Conservation (phyloP, 30 jellyfish, hydroid and myxozoan species). For the Mastigias papua region DNA sequence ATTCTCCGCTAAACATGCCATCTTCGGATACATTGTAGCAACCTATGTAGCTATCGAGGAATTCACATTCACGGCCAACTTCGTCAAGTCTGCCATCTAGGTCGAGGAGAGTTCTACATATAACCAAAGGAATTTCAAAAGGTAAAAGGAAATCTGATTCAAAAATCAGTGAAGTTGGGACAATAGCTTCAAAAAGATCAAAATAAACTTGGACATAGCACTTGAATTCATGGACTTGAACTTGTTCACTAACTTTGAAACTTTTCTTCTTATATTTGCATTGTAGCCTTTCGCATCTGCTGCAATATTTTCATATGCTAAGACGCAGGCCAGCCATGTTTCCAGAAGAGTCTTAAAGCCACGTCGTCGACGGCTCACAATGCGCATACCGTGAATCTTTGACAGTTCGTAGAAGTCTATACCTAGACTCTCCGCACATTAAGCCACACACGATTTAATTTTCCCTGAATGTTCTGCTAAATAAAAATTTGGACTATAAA, state of each 20-base stretch:
- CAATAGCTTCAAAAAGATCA: conserved; percentile 49
- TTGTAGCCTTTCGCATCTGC: conserved; percentile 27
- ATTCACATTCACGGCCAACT: conserved; percentile 21
- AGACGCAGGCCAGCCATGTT: background rate
- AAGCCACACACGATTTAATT: too few relatives aligned
- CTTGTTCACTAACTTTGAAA: conserved; percentile 55
- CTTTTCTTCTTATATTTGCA: conserved; percentile 54
- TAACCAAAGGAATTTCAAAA: conserved; percentile 29
- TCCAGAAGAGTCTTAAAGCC: background rate
- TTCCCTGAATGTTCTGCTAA: too few relatives aligned
- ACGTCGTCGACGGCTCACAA: too few relatives aligned
- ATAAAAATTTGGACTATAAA: too few relatives aligned
- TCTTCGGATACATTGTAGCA: conserved; percentile 8
- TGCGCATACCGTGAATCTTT: background rate
- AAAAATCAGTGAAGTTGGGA: conserved; percentile 53
- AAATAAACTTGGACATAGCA: conserved; percentile 45
- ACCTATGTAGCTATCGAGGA: background rate
- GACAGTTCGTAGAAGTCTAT: too few relatives aligned
- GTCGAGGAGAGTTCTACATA: conserved; percentile 16
- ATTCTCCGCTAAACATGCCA: conserved; percentile 34
- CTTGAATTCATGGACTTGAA: conserved; percentile 39
- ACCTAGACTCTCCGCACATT: too few relatives aligned
- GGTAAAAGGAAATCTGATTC: conserved; percentile 61
- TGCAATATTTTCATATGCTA: background rate
- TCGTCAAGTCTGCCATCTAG: too few relatives aligned